Conservation (phyloP, 2,888 invertebrate genomes). For the Chrysolina oricalcia region DNA sequence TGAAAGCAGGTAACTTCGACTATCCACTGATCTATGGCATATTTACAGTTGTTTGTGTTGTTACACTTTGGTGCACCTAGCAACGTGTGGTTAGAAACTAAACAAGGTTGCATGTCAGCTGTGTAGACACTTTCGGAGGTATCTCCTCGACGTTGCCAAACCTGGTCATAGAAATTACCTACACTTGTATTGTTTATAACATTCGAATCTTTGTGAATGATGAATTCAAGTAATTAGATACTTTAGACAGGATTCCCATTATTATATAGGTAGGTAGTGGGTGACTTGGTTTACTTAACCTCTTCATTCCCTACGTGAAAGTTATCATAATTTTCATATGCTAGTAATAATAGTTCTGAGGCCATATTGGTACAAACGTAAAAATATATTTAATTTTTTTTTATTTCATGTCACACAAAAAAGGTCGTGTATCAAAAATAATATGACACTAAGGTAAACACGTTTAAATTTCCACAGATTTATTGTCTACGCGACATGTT, state of each 20-base stretch:
- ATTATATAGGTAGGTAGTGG: neutral
- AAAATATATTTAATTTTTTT: no score
- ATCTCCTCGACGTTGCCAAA: neutral
- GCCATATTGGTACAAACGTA: no score
- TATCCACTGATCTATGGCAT: conserved; percentile 22
- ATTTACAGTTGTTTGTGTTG: conserved; percentile 30
- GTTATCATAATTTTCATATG: no score
- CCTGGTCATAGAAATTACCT: neutral
- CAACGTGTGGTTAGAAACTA: conserved; percentile 23
- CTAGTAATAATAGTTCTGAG: no score
- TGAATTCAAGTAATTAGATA: no score
- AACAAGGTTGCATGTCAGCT: neutral
- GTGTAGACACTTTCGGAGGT: neutral
- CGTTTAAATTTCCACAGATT: no score
- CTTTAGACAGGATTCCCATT: neutral
- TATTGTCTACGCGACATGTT: no score
- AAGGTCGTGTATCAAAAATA: no score
- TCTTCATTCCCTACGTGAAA: no score
- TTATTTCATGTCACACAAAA: no score
- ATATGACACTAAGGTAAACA: no score
- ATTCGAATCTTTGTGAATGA: neutral
- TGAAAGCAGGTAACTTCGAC: neutral
- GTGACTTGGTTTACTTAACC: neutral
- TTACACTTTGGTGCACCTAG: neutral
- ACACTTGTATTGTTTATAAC: neutral